Base-by-base conservation (phyloP, 2,113 vertebrate species). In the Toxostoma redivivum region DNA sequence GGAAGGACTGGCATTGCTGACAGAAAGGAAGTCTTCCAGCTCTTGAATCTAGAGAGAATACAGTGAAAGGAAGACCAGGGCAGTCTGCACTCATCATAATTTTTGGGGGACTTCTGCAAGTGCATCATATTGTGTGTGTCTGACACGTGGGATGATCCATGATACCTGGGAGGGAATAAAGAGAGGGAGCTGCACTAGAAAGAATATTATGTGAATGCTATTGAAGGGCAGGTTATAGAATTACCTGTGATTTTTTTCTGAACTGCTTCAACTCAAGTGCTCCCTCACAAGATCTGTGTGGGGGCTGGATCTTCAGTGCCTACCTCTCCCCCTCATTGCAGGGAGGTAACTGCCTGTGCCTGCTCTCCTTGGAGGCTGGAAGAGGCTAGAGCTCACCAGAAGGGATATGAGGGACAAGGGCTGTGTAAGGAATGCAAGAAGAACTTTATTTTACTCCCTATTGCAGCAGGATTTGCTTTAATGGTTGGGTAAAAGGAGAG, bases 121-220 rank as follows among this genome's bases (percentile, higher is more conserved):
- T 38, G 37, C 40, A 10, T 47, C 45, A n/a, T 38, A 25, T 58
- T 58, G 25, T 50, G 33, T 8, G 7, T 40, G 25, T 37, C 54
- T 6, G 2, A 25, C 44, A 54, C 0, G 0, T 65, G 47, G 35
- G 38, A 23, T 54, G 53, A 70, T 51, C 15, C 2, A 4, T 1
- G 9, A 47, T 56, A 51, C 21, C 27, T 51, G 70, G 18, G n/a
- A 54, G n/a, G 61, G 31, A 57, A 31, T 47, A 47, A 66, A 15
- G 40, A 51, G 30, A 81, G 10, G 30, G 56, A 85, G 31, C 37
- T 86, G 66, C 47, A 74, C 83, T 47, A 79, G 61, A 51, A 38
- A 61, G 51, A 51, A 48, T 40, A 48, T 27, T 21, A 47, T 70
- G 71, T 22, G 24, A n/a, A 25, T 56, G 37, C 28, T 40, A 31